Evolutionary conservation across 2,113 vertebrate genomes (phyloP).

Genomic region (Microcebus griseorufus): DNA sequence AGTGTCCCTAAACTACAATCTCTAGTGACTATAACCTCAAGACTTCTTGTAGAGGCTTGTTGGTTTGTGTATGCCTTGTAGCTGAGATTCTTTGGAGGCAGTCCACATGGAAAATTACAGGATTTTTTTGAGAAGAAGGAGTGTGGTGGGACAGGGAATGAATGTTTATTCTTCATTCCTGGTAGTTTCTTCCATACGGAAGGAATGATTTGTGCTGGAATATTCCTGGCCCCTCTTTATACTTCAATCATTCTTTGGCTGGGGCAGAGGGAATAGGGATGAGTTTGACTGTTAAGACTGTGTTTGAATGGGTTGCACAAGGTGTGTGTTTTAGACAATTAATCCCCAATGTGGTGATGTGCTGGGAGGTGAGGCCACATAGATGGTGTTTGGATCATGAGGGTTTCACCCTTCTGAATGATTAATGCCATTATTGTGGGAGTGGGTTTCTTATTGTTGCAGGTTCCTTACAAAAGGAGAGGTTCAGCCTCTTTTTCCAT

Average conservation of each 20-base stretch:
- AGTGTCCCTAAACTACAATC: neutral
- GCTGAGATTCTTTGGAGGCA: neutral
- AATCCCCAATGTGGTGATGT: neutral
- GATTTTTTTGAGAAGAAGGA: neutral
- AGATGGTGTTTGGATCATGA: neutral
- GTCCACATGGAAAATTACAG: neutral
- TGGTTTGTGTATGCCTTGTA: neutral
- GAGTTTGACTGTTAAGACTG: neutral
- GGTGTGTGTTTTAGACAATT: neutral
- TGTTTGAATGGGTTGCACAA: neutral
- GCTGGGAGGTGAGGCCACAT: neutral
- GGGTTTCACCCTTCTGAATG: neutral
- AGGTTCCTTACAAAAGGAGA: neutral
- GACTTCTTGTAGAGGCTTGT: neutral
- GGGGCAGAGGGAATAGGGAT: rapidly evolving
- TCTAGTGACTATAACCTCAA: neutral
- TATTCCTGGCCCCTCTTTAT: neutral
- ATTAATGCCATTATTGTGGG: neutral
- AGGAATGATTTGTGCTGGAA: neutral
- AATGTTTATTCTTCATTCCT: neutral
- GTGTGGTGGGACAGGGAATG: neutral
- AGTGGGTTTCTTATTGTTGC: neutral
- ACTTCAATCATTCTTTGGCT: neutral
- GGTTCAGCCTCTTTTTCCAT: neutral
- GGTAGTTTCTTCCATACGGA: neutral